Evolutionary conservation across 1,140 invertebrate genomes (phyloP), one percentile per base, ranked within the genome.

Genomic region (Neuroterus valhalla): DNA sequence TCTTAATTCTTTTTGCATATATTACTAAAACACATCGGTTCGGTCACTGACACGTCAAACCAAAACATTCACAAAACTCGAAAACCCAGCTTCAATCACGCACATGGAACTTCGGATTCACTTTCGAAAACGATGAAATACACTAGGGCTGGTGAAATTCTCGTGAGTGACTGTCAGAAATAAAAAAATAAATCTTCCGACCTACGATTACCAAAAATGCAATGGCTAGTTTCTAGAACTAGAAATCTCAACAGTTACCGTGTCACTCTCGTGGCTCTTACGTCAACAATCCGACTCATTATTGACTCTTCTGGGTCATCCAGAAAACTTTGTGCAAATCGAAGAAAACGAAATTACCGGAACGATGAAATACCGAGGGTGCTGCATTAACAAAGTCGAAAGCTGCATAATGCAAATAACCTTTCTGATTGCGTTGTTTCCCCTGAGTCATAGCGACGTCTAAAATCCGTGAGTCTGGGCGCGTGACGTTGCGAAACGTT

Each of bases 401-500:
- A 62, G 68, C 66, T 66, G 46, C 66, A 62, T 17, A 74, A 76
- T 83, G 81, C 78, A 78, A 86, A 86, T 86, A 86, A 86, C 84
- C 84, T 86, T 85, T 80, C 69, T 55, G 79, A 81, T 81, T 84
- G 79, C 77, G 78, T 75, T 78, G 52, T 81, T 83, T 84, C 23
- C 69, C 71, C 78, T 84, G 84, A 86, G 79, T 86, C 85, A 86
- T 87, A 84, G 72, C 17, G 11, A 21, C 17, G 75, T 77, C 69
- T 71, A 43, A 21, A 75, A 69, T 68, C 45, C 75, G 74, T 52
- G 70, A 48, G 70, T 78, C 71, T 82, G 71, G 66, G 75, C 77
- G 75, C 72, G 71, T 81, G 86, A 87, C 84, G 81, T 87, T 88
- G 84, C 81, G 81, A 85, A 87, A 85, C 71, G 72, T 71, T 72